phyloP scores from a whole-genome alignment of 2,797 vertebrate species.

The Sebastes taczanowskii region DNA sequence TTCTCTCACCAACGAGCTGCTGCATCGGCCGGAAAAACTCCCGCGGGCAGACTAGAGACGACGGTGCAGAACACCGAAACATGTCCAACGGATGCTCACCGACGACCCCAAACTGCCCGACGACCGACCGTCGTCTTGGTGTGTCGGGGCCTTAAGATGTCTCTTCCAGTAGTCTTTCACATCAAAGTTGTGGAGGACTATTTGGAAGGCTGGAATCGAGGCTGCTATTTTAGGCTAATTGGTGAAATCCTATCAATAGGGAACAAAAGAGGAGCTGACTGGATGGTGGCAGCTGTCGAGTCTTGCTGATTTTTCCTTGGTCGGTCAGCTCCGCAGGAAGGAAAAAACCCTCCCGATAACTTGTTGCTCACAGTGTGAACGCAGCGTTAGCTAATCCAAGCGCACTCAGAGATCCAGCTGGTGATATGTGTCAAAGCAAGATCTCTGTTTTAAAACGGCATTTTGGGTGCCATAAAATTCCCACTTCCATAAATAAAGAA shows the following conservation, averaged over 20 bases:
- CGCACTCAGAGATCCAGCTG: background rate
- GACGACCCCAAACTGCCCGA: too few species aligned
- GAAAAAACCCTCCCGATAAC: background rate
- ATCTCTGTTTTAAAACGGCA: conserved; percentile 32
- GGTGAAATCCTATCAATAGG: background rate
- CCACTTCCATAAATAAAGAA: conserved; percentile 28
- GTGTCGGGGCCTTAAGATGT: background rate
- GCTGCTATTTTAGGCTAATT: background rate
- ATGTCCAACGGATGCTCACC: too few species aligned
- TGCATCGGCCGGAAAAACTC: too few species aligned
- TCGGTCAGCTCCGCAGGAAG: background rate
- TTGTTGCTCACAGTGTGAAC: conserved; percentile 18
- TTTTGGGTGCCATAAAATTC: conserved; percentile 15
- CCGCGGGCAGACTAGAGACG: too few species aligned
- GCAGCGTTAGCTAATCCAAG: background rate
- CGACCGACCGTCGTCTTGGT: too few species aligned
- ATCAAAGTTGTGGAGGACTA: background rate
- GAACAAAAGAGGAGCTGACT: conserved; percentile 1
- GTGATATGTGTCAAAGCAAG: background rate
- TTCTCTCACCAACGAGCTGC: too few species aligned
- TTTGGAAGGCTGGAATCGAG: background rate
- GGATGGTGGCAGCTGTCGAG: background rate
- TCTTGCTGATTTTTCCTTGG: background rate
- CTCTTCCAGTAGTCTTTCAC: background rate
- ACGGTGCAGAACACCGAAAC: too few species aligned